A percentile compares a stretch with the other conserved stretches of the same genome.
Conservation (phyloP, 2,797 vertebrate genomes). For the Sebastes vulpes region DNA sequence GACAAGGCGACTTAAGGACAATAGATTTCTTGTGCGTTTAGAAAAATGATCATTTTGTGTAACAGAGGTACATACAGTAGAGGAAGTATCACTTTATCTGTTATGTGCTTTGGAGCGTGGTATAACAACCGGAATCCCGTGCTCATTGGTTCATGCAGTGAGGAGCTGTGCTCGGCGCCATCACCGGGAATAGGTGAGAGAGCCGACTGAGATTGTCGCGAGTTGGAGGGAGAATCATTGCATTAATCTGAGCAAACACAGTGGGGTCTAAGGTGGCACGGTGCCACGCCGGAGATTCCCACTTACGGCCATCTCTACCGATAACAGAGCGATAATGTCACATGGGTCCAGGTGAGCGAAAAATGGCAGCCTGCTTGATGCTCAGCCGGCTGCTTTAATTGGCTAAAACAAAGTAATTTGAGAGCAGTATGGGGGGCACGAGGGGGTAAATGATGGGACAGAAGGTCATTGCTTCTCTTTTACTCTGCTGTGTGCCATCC, state of each 20-base stretch:
- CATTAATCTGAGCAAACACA: conserved; percentile 69
- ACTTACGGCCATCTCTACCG: conserved; percentile 66
- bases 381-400: conserved; percentile 89
- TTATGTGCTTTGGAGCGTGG: neutral
- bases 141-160: conserved; percentile 3
- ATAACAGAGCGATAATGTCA: conserved; percentile 84
- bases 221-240: conserved; percentile 50
- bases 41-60: conserved; percentile 31
- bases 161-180: neutral
- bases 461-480: conserved; percentile 88
- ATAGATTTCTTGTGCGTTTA: conserved; percentile 42
- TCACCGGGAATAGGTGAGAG: conserved; percentile 27
- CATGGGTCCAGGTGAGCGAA: conserved; percentile 82
- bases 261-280: conserved; percentile 68
- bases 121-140: neutral
- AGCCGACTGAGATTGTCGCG: conserved; percentile 36
- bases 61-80: neutral
- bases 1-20: conserved; percentile 59
- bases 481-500: conserved; percentile 83
- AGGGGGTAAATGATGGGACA: conserved; percentile 89
- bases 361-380: conserved; percentile 80
- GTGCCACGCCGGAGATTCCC: conserved; percentile 67
- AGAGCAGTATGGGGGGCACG: conserved; percentile 83
- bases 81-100: neutral
- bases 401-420: conserved; percentile 90